Conservation (phyloP, 1,140 invertebrate genomes). For the Helicorthomorpha holstii region DNA sequence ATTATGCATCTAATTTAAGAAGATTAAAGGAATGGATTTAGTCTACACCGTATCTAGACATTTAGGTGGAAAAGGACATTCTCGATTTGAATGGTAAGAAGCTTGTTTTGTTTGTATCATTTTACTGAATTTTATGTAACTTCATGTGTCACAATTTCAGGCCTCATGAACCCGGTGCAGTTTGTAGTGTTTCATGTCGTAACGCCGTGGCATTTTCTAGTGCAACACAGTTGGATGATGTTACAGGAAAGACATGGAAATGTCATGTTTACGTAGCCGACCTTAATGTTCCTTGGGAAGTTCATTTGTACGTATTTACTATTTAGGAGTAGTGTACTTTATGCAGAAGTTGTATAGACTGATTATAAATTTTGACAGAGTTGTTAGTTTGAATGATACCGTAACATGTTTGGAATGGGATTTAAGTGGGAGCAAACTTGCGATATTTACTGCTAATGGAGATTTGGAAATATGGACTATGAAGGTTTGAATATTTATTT, state of each 20-base stretch:
- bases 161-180: constrained; percentile 29
- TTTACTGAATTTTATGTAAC: neutral
- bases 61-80: constrained; percentile 2
- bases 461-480: constrained; percentile 56
- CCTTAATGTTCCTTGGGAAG: constrained; percentile 66
- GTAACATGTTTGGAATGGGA: constrained; percentile 73
- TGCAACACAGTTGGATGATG: constrained; percentile 45
- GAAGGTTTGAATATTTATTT: constrained; percentile 19
- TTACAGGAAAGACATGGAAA: constrained; percentile 43
- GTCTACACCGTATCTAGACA: constrained; percentile 15
- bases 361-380: constrained; percentile 13
- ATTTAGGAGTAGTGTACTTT: neutral
- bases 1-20: too few species aligned
- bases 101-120: neutral
- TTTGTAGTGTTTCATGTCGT: constrained; percentile 52
- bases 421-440: constrained; percentile 51
- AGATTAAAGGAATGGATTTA: constrained; percentile 18
- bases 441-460: constrained; percentile 55
- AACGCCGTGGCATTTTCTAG: constrained; percentile 68
- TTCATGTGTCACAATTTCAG: constrained; percentile 15
- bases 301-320: constrained; percentile 40
- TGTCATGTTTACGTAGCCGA: constrained; percentile 72
- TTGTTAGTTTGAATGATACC: constrained; percentile 29
- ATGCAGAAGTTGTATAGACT: neutral
- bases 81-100: constrained; percentile 12